Evolutionary conservation across 2,113 vertebrate genomes (phyloP), one percentile per base, ranked within the genome.

Genomic region (Daubentonia madagascariensis): DNA sequence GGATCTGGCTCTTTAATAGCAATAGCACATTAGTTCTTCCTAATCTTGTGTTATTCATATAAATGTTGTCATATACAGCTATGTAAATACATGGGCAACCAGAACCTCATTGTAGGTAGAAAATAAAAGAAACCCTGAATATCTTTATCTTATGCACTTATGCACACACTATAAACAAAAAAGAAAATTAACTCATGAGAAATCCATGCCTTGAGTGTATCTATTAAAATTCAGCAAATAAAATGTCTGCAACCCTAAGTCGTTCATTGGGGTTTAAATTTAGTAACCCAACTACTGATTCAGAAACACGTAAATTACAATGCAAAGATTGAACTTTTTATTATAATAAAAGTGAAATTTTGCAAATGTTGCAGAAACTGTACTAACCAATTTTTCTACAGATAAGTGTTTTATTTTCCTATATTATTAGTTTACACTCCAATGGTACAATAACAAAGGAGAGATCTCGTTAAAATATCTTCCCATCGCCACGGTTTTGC

Each of bases 171-270:
- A 80, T 37, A 63, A 20, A 17, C n/a, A 54, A 63, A 94, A 89
- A 78, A 45, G 30, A 93, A 95, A 85, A 43, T 45, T 57, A 83
- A 84, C 14, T 90, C 30, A 3, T 18, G 52, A 28, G 72, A 92
- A 91, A 93, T 43, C 16, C 10, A 37, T 88, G 40, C 3, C 23
- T 84, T 89, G 70, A 50, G 35, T 22, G 3, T 3, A 40, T 40
- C 76, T 40, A 50, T 75, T 30, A 54, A 91, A 92, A 95, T 63
- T 75, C 59, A 94, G 72, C 59, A 93, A 93, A 70, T 37, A 83
- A 93, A 67, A 54, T n/a, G 1, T 50, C 43, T 75, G 8, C 87
- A 78, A 45, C 18, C 9, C 12, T 0, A 30, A 25, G 30, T 8
- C 22, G 37, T 23, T 94, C n/a, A 96, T 1, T 50, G 20, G 57